phyloP scores from a whole-genome alignment of 2,113 vertebrate genomes.

The Indicator maculatus region DNA sequence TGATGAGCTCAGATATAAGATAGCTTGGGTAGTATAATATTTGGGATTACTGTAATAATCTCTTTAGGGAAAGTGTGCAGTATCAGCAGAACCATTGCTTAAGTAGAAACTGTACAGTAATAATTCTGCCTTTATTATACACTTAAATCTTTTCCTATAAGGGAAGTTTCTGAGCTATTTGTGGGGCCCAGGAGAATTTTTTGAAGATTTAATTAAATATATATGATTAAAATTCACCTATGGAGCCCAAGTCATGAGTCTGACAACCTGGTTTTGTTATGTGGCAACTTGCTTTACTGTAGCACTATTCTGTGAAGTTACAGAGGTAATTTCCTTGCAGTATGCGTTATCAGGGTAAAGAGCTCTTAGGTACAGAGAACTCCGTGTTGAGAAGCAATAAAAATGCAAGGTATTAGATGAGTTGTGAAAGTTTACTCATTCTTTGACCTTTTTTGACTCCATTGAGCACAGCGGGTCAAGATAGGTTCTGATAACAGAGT shows the following conservation, averaged over 20 bases:
- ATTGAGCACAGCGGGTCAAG: neutral
- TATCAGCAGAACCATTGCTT: conserved; percentile 85
- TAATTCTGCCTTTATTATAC: conserved; percentile 40
- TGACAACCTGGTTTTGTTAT: neutral
- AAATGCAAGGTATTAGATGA: neutral
- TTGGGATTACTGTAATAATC: conserved; percentile 95
- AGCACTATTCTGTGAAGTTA: neutral
- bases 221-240: neutral
- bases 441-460: neutral
- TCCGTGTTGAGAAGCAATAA: neutral
- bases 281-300: neutral
- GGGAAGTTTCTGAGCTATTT: neutral
- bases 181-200: neutral
- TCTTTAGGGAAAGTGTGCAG: conserved; percentile 91
- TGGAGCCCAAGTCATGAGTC: neutral
- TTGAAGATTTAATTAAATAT: conserved; percentile 9
- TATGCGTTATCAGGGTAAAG: neutral
- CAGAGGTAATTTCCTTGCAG: neutral
- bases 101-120: conserved; percentile 6
- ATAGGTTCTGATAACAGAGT: neutral
- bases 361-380: neutral
- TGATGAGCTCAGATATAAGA: conserved; percentile 86
- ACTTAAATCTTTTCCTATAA: neutral
- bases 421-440: neutral
- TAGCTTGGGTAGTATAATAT: conserved; percentile 85